Evolutionary conservation across 2,113 vertebrate genomes (phyloP).

Genomic region (Glareola pratincola): DNA sequence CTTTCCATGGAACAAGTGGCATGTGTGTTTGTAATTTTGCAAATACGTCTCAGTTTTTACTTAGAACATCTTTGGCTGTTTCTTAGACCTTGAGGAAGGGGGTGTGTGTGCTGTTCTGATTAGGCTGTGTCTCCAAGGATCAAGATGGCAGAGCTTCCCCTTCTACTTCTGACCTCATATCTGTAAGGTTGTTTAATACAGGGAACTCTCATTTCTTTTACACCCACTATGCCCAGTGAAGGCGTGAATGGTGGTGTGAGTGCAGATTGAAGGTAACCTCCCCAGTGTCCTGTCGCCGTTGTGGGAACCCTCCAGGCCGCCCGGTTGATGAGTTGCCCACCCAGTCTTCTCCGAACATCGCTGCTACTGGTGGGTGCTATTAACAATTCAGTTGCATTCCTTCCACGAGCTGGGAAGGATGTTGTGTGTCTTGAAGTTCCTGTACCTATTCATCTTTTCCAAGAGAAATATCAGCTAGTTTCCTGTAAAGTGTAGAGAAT

Average conservation of each 20-base stretch:
- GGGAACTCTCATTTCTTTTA: background rate
- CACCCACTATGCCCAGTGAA: rapidly evolving
- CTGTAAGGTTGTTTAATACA: too few species aligned
- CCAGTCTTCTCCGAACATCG: background rate
- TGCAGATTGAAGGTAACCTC: rapidly evolving
- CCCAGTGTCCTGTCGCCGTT: background rate
- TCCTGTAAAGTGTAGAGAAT: background rate
- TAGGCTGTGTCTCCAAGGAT: background rate
- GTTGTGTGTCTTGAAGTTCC: background rate
- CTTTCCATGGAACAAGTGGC: background rate
- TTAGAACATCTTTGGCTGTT: background rate
- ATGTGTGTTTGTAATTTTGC: background rate
- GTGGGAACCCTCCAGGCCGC: background rate
- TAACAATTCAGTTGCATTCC: background rate
- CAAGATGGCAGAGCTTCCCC: background rate
- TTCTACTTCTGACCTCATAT: background rate
- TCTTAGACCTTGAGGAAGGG: background rate
- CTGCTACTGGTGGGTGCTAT: background rate
- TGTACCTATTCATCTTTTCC: background rate
- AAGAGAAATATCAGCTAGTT: background rate
- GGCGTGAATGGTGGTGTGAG: background rate
- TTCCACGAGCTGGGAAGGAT: background rate
- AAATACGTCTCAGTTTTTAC: background rate
- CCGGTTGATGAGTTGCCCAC: too few species aligned
- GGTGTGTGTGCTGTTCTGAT: background rate